Percentiles rank a stretch among this genome's conserved stretches.
Evolutionary conservation across 1,140 invertebrate species (phyloP).

Genomic region (Colletes latitarsis): DNA sequence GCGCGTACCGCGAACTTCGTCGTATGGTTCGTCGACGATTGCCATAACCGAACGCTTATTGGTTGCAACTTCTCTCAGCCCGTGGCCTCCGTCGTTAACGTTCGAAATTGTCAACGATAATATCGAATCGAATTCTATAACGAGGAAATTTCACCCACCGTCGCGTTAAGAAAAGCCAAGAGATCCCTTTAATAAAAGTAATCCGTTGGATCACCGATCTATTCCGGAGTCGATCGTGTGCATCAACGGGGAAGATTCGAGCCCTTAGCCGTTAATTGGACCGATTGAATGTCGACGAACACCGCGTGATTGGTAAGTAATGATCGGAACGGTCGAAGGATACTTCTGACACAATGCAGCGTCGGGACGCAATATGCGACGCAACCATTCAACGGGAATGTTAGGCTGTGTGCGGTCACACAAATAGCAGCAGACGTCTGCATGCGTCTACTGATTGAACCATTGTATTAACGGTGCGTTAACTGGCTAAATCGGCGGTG

Average conservation of each 20-base stretch:
- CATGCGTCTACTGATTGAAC: constrained; percentile 56
- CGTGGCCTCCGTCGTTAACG: neutral
- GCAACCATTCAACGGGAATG: neutral
- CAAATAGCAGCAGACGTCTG: constrained; percentile 31
- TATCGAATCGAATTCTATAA: neutral
- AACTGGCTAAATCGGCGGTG: constrained; percentile 57
- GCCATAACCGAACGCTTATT: no score
- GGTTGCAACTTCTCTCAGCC: no score
- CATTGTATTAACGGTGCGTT: constrained; percentile 61
- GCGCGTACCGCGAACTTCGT: neutral
- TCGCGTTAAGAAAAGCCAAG: no score
- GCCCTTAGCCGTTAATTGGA: constrained; percentile 48
- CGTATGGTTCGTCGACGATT: constrained; percentile 22
- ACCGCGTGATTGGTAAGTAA: neutral
- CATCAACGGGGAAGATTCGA: neutral
- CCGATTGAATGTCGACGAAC: constrained; percentile 50
- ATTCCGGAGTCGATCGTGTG: neutral
- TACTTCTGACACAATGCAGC: constrained; percentile 49
- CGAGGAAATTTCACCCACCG: no score
- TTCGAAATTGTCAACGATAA: neutral
- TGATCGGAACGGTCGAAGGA: constrained; percentile 21
- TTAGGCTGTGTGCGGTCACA: neutral
- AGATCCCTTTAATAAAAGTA: no score
- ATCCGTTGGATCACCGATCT: no score
- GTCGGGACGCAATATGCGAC: constrained; percentile 2